These are phyloP conservation scores for Orestias chungarensis DNA, from an alignment of 2,797 vertebrate genomes.

Conservation along the genomic window DNA sequence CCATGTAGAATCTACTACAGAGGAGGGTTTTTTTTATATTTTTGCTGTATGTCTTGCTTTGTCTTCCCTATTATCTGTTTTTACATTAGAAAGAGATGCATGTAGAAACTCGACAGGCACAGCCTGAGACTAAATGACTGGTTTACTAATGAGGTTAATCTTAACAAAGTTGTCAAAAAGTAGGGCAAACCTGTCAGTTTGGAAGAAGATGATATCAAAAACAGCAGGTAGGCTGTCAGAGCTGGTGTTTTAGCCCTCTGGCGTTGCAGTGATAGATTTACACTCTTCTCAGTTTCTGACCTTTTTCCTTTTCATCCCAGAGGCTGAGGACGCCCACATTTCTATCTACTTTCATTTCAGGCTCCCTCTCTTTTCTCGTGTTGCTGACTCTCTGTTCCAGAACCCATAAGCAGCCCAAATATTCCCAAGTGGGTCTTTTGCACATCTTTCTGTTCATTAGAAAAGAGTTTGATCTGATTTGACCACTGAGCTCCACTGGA, in stretches of 20 bases:
- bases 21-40: not conserved
- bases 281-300: conserved; percentile 71
- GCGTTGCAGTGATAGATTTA: conserved; percentile 71
- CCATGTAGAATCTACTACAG: not conserved
- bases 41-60: not conserved
- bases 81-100: not conserved
- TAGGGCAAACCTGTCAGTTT: conserved; percentile 15
- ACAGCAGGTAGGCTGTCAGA: conserved; percentile 40
- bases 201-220: conserved; percentile 36
- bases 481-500: conserved; percentile 42
- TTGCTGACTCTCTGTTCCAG: conserved; percentile 38
- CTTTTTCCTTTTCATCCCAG: conserved; percentile 71
- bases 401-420: conserved; percentile 22
- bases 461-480: conserved; percentile 62
- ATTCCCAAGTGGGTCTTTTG: conserved; percentile 28
- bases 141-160: not conserved
- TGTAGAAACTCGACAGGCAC: not conserved
- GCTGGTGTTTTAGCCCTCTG: conserved; percentile 39
- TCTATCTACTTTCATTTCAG: conserved; percentile 32
- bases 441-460: conserved; percentile 63
- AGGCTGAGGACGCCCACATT: conserved; percentile 69
- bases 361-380: conserved; percentile 21
- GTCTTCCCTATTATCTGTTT: not conserved
- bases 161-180: conserved; percentile 15
- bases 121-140: not conserved